phyloP scores from a whole-genome alignment of 2,888 invertebrate species.

The Drosophila tripunctata region DNA sequence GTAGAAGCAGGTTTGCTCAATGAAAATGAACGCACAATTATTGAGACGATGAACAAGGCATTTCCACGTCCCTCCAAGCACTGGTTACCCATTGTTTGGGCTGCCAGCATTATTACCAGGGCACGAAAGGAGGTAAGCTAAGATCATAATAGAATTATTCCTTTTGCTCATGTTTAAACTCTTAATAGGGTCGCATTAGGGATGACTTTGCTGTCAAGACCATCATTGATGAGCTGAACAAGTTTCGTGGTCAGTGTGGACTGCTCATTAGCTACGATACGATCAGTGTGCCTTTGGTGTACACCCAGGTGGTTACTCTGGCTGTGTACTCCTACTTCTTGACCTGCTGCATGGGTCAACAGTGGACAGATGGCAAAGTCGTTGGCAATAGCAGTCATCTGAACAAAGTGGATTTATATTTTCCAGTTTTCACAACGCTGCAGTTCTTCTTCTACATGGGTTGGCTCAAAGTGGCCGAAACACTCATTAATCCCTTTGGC shows the following conservation, averaged over 20 bases:
- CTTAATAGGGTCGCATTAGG: constrained; percentile 89
- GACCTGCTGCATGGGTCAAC: constrained; percentile 94
- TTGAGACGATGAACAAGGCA: constrained; percentile 91
- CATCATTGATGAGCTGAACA: constrained; percentile 93
- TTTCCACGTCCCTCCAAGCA: constrained; percentile 94
- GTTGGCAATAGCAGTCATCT: constrained; percentile 83
- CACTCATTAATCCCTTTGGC: constrained; percentile 95
- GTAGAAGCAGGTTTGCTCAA: constrained; percentile 93
- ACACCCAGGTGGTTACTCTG: constrained; percentile 95
- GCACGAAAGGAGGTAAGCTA: constrained; percentile 91
- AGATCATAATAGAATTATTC: not conserved
- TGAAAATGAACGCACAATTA: constrained; percentile 92
- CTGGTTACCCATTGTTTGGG: constrained; percentile 97
- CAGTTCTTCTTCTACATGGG: constrained; percentile 96
- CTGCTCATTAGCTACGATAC: constrained; percentile 91
- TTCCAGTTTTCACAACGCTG: constrained; percentile 94
- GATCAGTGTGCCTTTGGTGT: constrained; percentile 91
- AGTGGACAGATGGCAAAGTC: constrained; percentile 90
- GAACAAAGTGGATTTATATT: constrained; percentile 92
- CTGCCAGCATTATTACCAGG: constrained; percentile 93
- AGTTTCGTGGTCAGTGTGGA: constrained; percentile 92
- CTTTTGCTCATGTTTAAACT: not conserved
- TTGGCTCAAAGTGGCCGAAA: constrained; percentile 96
- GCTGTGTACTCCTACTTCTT: constrained; percentile 95
- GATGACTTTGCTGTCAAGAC: constrained; percentile 97